phyloP scores from a whole-genome alignment of 2,888 invertebrate genomes.

The Lepidocyrtinus sp. region DNA sequence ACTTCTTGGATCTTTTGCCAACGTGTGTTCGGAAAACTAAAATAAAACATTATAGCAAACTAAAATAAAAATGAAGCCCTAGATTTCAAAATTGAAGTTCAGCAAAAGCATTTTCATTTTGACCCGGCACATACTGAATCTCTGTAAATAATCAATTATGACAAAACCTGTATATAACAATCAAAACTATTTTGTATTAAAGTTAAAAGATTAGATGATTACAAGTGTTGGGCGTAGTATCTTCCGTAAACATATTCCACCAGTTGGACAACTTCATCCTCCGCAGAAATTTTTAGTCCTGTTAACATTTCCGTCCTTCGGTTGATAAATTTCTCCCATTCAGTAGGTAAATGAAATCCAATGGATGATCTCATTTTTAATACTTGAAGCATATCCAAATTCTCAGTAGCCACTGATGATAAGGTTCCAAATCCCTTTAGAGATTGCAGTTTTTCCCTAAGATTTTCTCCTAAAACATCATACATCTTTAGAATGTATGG shows the following conservation, averaged over 20 bases:
- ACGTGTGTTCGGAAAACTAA: background rate
- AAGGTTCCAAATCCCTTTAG: background rate
- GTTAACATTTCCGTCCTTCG: background rate
- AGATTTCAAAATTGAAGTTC: background rate
- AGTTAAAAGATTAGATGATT: background rate
- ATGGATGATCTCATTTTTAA: background rate
- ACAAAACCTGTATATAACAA: background rate
- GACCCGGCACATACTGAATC: too few species aligned
- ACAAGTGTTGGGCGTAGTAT: background rate
- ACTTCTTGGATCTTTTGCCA: background rate
- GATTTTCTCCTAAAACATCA: conserved; percentile 27
- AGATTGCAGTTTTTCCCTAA: background rate
- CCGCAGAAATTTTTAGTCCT: background rate
- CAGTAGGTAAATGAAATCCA: background rate
- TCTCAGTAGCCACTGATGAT: background rate
- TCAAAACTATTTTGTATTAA: background rate
- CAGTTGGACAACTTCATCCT: background rate
- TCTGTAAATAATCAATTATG: background rate
- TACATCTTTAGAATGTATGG: conserved; percentile 23
- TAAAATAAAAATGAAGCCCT: background rate
- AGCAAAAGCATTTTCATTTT: background rate
- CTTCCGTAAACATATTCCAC: background rate
- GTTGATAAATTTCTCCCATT: background rate
- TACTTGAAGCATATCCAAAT: background rate
- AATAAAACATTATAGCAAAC: background rate